Evolutionary conservation across 2,888 invertebrate genomes (phyloP).

Genomic region (Acanthopleura granulata): DNA sequence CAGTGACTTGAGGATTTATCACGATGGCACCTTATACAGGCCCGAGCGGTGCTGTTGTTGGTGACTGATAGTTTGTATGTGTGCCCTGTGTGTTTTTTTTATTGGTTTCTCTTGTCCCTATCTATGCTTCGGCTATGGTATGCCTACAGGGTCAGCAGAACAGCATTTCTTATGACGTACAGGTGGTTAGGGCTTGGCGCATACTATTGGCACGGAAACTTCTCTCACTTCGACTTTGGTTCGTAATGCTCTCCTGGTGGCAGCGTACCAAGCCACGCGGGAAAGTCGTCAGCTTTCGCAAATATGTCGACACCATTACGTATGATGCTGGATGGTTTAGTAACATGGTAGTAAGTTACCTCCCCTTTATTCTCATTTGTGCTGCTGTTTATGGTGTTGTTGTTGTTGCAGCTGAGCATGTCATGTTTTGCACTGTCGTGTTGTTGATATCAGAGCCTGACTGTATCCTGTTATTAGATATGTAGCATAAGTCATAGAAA

Average conservation of each 20-base stretch:
- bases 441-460: no score
- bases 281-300: slow-evolving; percentile 63
- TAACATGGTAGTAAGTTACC: slow-evolving; percentile 43
- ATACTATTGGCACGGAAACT: background rate
- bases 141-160: background rate
- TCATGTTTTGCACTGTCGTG: no score
- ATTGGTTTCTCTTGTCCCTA: background rate
- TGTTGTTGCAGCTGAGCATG: no score
- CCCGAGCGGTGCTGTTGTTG: no score
- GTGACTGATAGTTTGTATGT: background rate
- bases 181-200: no score
- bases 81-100: background rate
- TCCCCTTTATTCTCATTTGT: background rate
- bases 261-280: slow-evolving; percentile 29
- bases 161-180: no score
- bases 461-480: no score
- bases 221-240: background rate
- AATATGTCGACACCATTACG: slow-evolving; percentile 62
- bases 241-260: slow-evolving; percentile 13
- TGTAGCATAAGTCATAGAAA: no score
- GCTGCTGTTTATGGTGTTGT: no score
- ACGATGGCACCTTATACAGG: no score
- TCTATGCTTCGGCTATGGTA: background rate
- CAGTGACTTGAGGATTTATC: no score
- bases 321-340: slow-evolving; percentile 54